phyloP scores from a whole-genome alignment of 1,140 invertebrate genomes.

The Megalopta genalis region DNA sequence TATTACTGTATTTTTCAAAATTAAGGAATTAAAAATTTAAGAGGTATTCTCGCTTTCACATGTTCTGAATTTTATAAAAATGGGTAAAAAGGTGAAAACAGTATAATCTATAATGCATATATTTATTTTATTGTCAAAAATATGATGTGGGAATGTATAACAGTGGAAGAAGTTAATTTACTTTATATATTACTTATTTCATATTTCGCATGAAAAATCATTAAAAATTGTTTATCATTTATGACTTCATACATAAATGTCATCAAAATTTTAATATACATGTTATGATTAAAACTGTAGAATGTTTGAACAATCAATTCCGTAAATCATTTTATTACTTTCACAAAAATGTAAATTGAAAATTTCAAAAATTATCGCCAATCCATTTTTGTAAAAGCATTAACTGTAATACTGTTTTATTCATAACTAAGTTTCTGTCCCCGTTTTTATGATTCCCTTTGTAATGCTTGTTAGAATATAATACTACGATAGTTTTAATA shows the following conservation, averaged over 20 bases:
- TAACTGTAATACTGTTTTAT: conserved; percentile 12
- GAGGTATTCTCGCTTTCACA: neutral
- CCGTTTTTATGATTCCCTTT: neutral
- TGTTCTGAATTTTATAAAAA: conserved; percentile 12
- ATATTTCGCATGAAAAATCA: neutral
- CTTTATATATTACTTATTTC: conserved; percentile 16
- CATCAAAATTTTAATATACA: neutral
- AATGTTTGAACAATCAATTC: neutral
- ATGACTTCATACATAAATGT: neutral
- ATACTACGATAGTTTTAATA: neutral
- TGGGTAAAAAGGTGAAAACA: neutral
- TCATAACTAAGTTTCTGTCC: neutral
- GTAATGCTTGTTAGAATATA: neutral
- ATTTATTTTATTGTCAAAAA: conserved; percentile 20
- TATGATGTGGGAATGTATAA: conserved; percentile 19
- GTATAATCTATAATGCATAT: conserved; percentile 14
- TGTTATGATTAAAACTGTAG: neutral
- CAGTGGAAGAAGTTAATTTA: conserved; percentile 5
- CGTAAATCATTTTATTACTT: neutral
- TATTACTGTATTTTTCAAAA: conserved; percentile 12
- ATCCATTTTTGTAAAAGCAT: neutral
- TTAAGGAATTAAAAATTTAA: neutral
- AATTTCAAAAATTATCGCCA: neutral
- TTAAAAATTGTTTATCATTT: neutral
- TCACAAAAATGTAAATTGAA: neutral